These are phyloP conservation scores for Elephantulus edwardii DNA, from an alignment of 2,113 vertebrate species.

Conservation along the genomic window DNA sequence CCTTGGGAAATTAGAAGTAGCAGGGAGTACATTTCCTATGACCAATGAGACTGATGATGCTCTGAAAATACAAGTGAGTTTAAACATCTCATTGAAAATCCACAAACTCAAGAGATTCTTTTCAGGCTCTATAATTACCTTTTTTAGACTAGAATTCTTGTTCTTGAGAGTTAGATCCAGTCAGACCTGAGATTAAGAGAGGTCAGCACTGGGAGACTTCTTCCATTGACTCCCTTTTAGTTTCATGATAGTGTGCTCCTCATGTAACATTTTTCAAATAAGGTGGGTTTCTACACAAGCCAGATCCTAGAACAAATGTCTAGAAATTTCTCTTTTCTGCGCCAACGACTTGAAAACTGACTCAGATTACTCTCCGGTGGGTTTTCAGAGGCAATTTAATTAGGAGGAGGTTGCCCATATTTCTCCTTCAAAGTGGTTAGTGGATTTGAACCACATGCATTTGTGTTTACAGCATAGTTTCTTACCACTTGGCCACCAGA, in stretches of 20 bases:
- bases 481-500: no score
- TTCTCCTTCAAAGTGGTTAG: no score
- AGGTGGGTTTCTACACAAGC: not conserved
- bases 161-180: slow-evolving; percentile 7
- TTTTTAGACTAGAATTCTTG: slow-evolving; percentile 19
- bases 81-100: slow-evolving; percentile 10
- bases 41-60: not conserved
- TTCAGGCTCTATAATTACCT: not conserved
- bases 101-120: not conserved
- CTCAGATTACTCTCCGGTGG: no score
- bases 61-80: slow-evolving; percentile 43
- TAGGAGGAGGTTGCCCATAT: no score
- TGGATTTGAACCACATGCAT: no score
- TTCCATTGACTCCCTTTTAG: not conserved
- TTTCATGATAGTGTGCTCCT: not conserved
- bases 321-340: no score
- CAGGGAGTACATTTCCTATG: not conserved
- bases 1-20: not conserved
- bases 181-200: slow-evolving; percentile 24
- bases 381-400: no score
- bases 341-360: no score
- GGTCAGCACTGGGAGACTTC: not conserved
- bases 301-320: not conserved
- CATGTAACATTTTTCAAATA: not conserved
- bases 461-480: no score